Base-by-base conservation (phyloP, 2,797 vertebrate species). In the Galagoides demidoff region DNA sequence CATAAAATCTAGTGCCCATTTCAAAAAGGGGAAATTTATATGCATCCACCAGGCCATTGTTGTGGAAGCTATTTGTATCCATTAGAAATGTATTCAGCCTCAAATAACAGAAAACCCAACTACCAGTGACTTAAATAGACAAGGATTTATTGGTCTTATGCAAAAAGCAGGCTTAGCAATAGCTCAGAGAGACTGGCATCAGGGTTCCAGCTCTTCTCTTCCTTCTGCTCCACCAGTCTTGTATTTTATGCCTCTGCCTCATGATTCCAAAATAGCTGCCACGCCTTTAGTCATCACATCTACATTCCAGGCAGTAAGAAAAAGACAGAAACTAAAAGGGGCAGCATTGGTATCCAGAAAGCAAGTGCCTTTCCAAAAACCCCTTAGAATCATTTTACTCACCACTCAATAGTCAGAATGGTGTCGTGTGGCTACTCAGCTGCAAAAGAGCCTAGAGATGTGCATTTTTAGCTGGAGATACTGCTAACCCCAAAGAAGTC, bases 1-100 rank as follows among this genome's bases (percentile, higher is more conserved):
- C 73, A 85, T 74, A 84, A 97, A 96, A 77, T 55, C 66, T 14
- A 90, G 63, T 27, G 68, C 73, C 68, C 43, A 61, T 96, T 94
- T 94, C 92, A 64, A 87, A 90, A 95, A 29, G 68, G 49, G 59
- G 57, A 94, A 92, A 94, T 95, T 10, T 89, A 76, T 76, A 71
- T 84, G 31, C 68, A 61, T 85, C 52, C 43, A 5, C 71, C 43
- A 71, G 57, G 49, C 61, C 68, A 78, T 68, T 89, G 92, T 85
- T 84, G 71, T 5, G 11, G n/a, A 84, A 92, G 55, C 64, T 89
- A 29, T 91, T 93, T 71, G 66, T 94, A 85, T 77, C 59, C 13
- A 16, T 97, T 91, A 92, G 79, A 96, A 96, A 91, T 59, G 11
- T 22, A 81, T 59, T 85, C 81, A 19, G 79, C 77, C 79, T 14